Evolutionary conservation across 2,888 invertebrate genomes (phyloP), one percentile per base, ranked within the genome.

Genomic region (Xylota segnis): DNA sequence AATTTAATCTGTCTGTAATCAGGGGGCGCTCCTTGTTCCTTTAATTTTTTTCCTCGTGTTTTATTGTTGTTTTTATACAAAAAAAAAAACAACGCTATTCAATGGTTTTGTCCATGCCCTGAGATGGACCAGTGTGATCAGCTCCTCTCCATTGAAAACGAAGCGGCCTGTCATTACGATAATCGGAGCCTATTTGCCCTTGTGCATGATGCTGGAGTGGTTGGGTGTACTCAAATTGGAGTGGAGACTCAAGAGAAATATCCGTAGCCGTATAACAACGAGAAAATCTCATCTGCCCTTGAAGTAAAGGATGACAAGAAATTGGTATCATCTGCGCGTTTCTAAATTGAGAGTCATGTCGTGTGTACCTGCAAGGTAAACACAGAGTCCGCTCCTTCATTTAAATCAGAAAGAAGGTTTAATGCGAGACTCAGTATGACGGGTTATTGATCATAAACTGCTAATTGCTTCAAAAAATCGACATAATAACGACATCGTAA

Each of bases 121-220:
- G 52, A 78, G 68, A 83, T 78, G 72, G 61, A 79, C 74, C 74
- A 40, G 47, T 84, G 75, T 84, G 75, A 58, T 45, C 72, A 14
- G 40, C 58, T 71, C 10, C 71, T 52, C 50, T 66, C 77, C 78
- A 47, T 54, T 74, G 74, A 70, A 59, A 66, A 65, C 54, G 76
- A 56, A 78, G 88, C 90, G 90, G 89, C 90, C 90, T 90, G 90
- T 90, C 89, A 90, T 90, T 90, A 90, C 88, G 88, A 87, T 90
- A 90, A 90, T 90, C 89, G 90, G 89, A 89, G 89, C 90, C 89
- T 90, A 90, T 90, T 90, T 90, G 89, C 90, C 90, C 90, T 90
- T 90, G 88, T 88, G 88, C 81, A 65, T 56, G 79, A 63, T 63
- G 52, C 4, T 9, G 5, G 47, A 59, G 58, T 40, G 59, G 54